A percentile compares a stretch with the other conserved stretches of the same genome.
These are phyloP conservation scores for Sweltsa coloradensis DNA, from an alignment of 1,140 invertebrate species.

Conservation along the genomic window DNA sequence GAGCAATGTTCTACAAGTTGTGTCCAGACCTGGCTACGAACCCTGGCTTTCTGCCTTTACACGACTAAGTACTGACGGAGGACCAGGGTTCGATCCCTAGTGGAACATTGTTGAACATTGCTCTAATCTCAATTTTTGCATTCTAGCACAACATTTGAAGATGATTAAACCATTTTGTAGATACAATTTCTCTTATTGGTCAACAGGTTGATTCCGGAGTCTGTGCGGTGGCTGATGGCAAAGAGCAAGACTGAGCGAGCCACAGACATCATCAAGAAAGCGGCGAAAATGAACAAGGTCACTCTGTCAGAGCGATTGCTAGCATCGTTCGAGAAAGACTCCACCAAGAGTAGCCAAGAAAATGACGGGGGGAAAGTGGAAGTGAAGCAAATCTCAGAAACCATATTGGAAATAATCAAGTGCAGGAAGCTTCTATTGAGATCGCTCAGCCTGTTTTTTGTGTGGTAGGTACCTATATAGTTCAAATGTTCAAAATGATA, in stretches of 20 bases:
- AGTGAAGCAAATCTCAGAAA: constrained; percentile 6
- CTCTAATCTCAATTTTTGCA: no score
- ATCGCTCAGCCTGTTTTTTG: constrained; percentile 32
- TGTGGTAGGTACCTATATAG: constrained; percentile 33
- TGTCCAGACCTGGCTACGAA: no score
- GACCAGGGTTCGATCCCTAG: no score
- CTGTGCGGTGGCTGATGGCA: constrained; percentile 45
- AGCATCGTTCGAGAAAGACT: not conserved
- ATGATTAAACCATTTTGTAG: no score
- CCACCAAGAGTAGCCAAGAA: not conserved
- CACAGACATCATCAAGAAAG: constrained; percentile 35
- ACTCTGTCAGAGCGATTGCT: constrained; percentile 29
- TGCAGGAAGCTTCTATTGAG: constrained; percentile 30
- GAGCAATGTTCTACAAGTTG: no score
- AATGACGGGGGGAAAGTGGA: not conserved
- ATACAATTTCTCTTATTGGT: no score
- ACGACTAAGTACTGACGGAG: no score
- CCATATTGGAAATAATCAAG: constrained; percentile 32
- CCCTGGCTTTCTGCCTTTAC: no score
- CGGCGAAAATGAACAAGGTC: constrained; percentile 38
- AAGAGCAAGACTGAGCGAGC: constrained; percentile 37
- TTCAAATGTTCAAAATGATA: constrained; percentile 6
- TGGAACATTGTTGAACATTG: no score
- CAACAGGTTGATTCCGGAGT: constrained; percentile 47
- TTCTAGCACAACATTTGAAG: no score